A percentile compares a stretch with the other conserved stretches of the same genome.
Conservation (phyloP, 64 coral and sea anemone genomes). For the Dendronephthya gigantea region DNA sequence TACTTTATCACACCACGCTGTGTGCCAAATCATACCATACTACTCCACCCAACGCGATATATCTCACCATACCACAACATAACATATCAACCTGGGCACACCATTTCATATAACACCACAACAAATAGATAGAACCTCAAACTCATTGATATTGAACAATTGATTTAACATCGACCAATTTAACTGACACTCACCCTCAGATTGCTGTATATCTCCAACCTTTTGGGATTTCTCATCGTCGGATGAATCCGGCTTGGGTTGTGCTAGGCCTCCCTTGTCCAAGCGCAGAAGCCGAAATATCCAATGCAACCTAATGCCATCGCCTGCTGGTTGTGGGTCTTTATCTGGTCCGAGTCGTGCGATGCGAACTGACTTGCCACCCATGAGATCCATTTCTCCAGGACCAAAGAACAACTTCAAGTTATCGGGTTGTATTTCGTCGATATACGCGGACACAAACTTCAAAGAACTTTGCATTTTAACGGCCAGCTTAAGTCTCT, state of each 20-base stretch:
- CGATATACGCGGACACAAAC: neutral
- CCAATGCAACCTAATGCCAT: neutral
- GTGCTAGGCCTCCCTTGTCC: neutral
- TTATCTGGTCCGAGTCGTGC: neutral
- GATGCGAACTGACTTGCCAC: neutral
- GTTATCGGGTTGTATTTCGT: neutral
- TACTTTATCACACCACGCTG: no score
- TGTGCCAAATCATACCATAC: no score
- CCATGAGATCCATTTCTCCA: neutral
- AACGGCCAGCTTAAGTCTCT: conserved; percentile 46
- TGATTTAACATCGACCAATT: neutral
- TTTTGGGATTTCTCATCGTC: neutral
- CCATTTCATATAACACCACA: no score
- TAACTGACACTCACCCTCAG: neutral
- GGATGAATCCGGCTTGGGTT: neutral
- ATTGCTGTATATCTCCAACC: neutral
- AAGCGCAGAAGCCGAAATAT: neutral
- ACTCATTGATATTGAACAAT: no score
- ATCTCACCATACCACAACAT: neutral
- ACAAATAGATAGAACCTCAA: no score
- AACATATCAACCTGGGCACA: no score
- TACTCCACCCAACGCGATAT: no score
- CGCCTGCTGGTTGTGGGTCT: neutral
- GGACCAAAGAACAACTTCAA: conserved; percentile 1
- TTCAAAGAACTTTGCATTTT: conserved; percentile 15